Conservation (phyloP, 2,113 vertebrate species). For the Nesoenas mayeri region DNA sequence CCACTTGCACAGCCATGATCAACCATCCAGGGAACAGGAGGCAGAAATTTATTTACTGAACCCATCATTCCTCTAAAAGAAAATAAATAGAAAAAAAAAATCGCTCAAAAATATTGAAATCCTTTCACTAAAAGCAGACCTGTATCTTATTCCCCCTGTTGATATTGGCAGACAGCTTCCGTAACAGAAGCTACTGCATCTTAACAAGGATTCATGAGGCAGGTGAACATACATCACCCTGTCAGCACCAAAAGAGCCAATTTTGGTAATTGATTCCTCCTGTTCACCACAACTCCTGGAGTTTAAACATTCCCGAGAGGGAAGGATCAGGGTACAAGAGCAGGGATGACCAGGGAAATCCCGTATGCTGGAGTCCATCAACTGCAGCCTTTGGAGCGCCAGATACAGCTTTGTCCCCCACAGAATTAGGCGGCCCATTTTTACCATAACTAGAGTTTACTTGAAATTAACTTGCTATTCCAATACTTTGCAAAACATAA, state of each 20-base stretch:
- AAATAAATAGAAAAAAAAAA: background rate
- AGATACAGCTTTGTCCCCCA: no score
- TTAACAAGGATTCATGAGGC: background rate
- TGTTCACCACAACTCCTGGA: fast-evolving
- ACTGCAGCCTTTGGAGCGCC: background rate
- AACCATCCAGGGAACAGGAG: background rate
- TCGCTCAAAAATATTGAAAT: background rate
- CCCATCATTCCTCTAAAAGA: background rate
- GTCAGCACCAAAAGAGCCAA: background rate
- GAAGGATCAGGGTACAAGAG: background rate
- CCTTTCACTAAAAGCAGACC: background rate
- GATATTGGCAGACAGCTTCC: background rate
- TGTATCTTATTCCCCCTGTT: background rate
- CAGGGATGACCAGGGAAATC: background rate
- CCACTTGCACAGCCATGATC: fast-evolving
- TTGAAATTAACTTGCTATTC: background rate
- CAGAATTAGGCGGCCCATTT: background rate
- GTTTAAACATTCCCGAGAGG: fast-evolving
- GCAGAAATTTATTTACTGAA: background rate
- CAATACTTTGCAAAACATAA: background rate
- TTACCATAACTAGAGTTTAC: background rate
- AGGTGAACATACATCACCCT: background rate
- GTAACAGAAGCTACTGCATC: background rate
- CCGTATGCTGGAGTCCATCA: background rate
- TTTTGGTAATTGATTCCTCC: fast-evolving